phyloP scores from a whole-genome alignment of 1,140 invertebrate genomes.

The Drosophila burlai region DNA sequence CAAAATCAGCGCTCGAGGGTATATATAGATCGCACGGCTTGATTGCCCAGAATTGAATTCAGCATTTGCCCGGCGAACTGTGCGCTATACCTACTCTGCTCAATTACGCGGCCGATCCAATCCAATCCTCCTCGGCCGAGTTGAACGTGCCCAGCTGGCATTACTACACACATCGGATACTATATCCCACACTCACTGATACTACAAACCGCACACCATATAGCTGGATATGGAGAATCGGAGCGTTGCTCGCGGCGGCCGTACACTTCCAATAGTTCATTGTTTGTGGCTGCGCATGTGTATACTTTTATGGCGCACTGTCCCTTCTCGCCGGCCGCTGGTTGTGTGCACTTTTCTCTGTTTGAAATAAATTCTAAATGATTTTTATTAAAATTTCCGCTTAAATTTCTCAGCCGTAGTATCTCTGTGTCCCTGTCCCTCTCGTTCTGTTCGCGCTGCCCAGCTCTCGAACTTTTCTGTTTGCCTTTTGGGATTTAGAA shows the following conservation, averaged over 20 bases:
- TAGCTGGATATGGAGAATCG: slow-evolving; percentile 29
- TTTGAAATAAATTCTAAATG: slow-evolving; percentile 83
- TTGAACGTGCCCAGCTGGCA: slow-evolving; percentile 78
- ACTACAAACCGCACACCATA: slow-evolving; percentile 10
- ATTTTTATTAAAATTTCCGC: slow-evolving; percentile 84
- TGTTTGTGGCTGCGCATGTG: slow-evolving; percentile 43
- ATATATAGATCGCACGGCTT: slow-evolving; percentile 55
- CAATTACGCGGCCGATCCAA: slow-evolving; percentile 58
- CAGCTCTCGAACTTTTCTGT: slow-evolving; percentile 5
- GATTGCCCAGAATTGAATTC: slow-evolving; percentile 72
- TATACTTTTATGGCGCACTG: slow-evolving; percentile 53
- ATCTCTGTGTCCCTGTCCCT: slow-evolving; percentile 29
- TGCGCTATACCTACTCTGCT: slow-evolving; percentile 57
- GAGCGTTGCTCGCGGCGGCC: slow-evolving; percentile 24
- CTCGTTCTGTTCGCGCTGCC: neutral
- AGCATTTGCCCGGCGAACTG: slow-evolving; percentile 40
- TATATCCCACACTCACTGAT: slow-evolving; percentile 27
- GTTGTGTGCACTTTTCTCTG: slow-evolving; percentile 54
- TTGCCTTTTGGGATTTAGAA: slow-evolving; percentile 25
- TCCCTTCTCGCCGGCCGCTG: slow-evolving; percentile 8
- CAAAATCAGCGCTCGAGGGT: slow-evolving; percentile 17
- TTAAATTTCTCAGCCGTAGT: slow-evolving; percentile 65
- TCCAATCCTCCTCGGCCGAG: slow-evolving; percentile 65
- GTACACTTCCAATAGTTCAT: slow-evolving; percentile 58
- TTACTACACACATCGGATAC: slow-evolving; percentile 50